phyloP scores from a whole-genome alignment of 1,140 invertebrate species.

The Nylanderia fulva region DNA sequence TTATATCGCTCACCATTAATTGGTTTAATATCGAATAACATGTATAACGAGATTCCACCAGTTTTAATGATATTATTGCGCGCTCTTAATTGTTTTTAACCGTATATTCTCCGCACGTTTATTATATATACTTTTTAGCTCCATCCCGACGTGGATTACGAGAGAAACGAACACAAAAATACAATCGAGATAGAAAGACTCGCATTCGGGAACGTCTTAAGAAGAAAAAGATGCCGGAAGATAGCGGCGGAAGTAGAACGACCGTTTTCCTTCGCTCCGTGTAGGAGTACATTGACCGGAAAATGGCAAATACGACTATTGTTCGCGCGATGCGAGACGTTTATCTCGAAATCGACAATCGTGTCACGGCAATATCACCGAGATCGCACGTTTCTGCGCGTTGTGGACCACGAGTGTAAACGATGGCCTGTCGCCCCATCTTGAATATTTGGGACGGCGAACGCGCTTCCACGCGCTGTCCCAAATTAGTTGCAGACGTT shows the following conservation, averaged over 20 bases:
- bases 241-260: background rate
- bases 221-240: background rate
- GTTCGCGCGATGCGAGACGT: conserved; percentile 46
- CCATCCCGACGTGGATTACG: background rate
- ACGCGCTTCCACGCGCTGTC: conserved; percentile 73
- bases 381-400: conserved; percentile 8
- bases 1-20: background rate
- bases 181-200: conserved; percentile 4
- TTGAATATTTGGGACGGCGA: conserved; percentile 46
- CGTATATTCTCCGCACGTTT: background rate
- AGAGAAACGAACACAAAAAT: conserved; percentile 1
- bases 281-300: conserved; percentile 17
- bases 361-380: too few species aligned
- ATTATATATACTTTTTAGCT: background rate
- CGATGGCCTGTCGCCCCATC: conserved; percentile 32
- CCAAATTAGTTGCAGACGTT: conserved; percentile 85
- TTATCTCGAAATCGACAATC: background rate
- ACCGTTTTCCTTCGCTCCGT: background rate
- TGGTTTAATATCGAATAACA: background rate
- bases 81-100: background rate
- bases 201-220: background rate
- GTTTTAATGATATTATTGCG: background rate
- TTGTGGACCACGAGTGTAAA: conserved; percentile 52
- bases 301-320: background rate
- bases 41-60: background rate